These are phyloP conservation scores for Manis crassicaudata DNA, from an alignment of 2,797 vertebrate genomes.

Conservation along the genomic window DNA sequence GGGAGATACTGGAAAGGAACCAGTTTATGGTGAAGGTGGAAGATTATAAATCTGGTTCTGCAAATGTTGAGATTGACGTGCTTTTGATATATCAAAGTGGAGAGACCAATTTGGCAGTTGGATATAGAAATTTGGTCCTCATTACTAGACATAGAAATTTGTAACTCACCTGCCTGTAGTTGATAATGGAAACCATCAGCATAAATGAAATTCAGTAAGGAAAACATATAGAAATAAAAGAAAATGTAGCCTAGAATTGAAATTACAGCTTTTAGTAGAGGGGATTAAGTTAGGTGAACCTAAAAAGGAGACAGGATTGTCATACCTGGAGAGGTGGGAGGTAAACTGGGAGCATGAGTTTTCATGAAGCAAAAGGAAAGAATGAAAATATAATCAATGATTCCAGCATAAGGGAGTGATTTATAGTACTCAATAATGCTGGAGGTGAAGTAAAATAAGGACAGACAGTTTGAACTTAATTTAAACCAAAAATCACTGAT, in stretches of 20 bases:
- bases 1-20: neutral
- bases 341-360: neutral
- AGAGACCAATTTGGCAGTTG: neutral
- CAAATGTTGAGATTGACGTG: neutral
- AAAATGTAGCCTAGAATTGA: neutral
- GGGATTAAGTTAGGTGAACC: neutral
- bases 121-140: neutral
- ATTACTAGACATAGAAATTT: neutral
- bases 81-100: neutral
- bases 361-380: neutral
- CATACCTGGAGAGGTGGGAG: neutral
- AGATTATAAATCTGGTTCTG: neutral
- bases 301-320: neutral
- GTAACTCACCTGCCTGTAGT: neutral
- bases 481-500: conserved; percentile 8
- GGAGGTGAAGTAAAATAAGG: neutral
- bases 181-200: neutral
- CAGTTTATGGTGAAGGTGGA: neutral
- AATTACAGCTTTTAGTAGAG: neutral
- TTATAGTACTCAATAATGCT: neutral
- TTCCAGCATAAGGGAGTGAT: neutral
- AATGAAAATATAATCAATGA: neutral
- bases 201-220: neutral
- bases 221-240: neutral
- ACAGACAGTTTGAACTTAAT: neutral